These are phyloP conservation scores for Arothron firmamentum DNA, from an alignment of 2,113 vertebrate species.

Conservation along the genomic window DNA sequence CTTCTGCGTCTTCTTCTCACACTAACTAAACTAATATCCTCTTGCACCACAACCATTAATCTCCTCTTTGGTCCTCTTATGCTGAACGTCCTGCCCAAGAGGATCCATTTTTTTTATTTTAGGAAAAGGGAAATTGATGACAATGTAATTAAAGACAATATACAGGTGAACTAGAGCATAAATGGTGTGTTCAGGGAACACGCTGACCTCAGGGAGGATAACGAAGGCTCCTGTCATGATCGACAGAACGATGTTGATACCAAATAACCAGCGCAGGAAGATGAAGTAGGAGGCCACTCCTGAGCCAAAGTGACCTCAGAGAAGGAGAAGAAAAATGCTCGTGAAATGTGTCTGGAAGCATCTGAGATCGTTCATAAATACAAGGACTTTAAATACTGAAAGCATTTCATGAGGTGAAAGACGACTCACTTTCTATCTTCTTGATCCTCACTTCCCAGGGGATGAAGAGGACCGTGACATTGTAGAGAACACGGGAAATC, in stretches of 20 bases:
- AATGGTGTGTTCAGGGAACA: not conserved
- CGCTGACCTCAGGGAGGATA: constrained; percentile 92
- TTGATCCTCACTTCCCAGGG: constrained; percentile 99
- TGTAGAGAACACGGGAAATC: constrained; percentile 83
- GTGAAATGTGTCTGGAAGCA: no score
- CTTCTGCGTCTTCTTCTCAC: no score
- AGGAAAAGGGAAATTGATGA: no score
- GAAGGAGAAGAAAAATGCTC: not conserved
- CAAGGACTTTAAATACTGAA: no score
- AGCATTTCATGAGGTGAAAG: not conserved
- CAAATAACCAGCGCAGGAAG: constrained; percentile 96
- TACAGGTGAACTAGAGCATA: no score
- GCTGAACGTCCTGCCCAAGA: no score
- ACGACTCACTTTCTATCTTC: constrained; percentile 94
- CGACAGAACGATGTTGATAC: constrained; percentile 93
- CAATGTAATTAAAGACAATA: no score
- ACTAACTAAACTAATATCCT: no score
- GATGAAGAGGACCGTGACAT: constrained; percentile 90
- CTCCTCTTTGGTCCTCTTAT: no score
- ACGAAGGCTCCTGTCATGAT: constrained; percentile 95
- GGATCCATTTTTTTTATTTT: no score
- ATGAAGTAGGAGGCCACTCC: constrained; percentile 98
- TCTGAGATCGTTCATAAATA: no score
- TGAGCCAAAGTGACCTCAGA: constrained; percentile 94
- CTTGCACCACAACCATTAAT: no score